These are phyloP conservation scores for Lepidocyrtoides sp. DNA, from an alignment of 2,888 invertebrate species.

Conservation along the genomic window DNA sequence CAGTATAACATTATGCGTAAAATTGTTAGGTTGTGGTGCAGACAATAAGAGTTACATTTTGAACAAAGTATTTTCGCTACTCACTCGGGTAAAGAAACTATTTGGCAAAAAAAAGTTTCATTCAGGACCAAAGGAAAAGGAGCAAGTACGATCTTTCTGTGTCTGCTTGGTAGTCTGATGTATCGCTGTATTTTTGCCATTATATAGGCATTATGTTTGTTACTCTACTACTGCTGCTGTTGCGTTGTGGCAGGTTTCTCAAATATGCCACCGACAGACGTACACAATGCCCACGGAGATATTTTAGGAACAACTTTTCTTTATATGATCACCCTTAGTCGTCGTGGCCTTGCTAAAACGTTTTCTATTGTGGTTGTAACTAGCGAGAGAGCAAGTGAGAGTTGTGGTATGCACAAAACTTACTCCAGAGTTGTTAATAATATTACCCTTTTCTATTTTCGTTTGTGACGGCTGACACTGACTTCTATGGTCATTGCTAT, in stretches of 20 bases:
- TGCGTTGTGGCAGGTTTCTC: conserved; percentile 65
- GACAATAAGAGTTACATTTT: background rate
- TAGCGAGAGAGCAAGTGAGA: too few relatives aligned
- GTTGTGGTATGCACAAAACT: conserved; percentile 28
- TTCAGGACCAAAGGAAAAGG: conserved; percentile 30
- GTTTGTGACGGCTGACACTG: conserved; percentile 37
- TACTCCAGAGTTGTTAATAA: conserved; percentile 22
- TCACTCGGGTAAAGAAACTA: conserved; percentile 43
- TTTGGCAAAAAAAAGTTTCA: conserved; percentile 61
- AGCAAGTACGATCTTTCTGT: too few relatives aligned
- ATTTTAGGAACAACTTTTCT: conserved; percentile 60
- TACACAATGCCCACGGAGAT: conserved; percentile 70
- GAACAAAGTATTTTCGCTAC: background rate
- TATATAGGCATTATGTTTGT: background rate
- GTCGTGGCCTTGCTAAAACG: background rate
- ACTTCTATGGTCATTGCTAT: conserved; percentile 53
- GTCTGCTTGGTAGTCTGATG: background rate
- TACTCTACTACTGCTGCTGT: conserved; percentile 8
- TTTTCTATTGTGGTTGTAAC: background rate
- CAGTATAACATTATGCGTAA: conserved; percentile 18
- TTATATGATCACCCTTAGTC: background rate
- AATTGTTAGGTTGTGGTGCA: conserved; percentile 42
- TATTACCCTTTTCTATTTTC: background rate
- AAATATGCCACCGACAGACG: conserved; percentile 81
- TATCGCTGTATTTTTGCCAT: background rate